Evolutionary conservation across 2,888 invertebrate species (phyloP).

Genomic region (Apoderus coryli): DNA sequence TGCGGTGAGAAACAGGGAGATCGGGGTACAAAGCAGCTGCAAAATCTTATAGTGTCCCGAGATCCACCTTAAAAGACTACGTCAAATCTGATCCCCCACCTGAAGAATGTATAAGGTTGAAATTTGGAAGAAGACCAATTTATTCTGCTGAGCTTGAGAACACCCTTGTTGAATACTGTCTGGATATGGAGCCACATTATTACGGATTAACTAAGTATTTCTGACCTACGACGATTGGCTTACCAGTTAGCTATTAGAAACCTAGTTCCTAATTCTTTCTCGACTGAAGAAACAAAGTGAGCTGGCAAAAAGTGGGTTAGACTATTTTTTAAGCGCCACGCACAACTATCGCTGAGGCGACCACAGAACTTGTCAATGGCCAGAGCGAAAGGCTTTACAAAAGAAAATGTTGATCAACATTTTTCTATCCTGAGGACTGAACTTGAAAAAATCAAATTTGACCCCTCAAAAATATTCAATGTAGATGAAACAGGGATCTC

Average conservation of each 20-base stretch:
- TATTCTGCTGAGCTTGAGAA: constrained; percentile 7
- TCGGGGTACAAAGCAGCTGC: constrained; percentile 9
- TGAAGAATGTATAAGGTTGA: constrained; percentile 7
- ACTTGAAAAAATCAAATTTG: constrained; percentile 1
- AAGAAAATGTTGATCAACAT: constrained; percentile 7
- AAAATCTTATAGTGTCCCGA: constrained; percentile 5
- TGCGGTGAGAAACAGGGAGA: constrained; percentile 8
- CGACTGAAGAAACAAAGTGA: constrained; percentile 5
- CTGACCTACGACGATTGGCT: constrained; percentile 8
- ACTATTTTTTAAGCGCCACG: constrained; percentile 8
- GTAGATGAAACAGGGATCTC: constrained; percentile 6
- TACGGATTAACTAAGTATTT: constrained; percentile 4
- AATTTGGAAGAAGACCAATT: constrained; percentile 3
- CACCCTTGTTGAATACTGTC: constrained; percentile 7
- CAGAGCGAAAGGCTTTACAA: constrained; percentile 6
- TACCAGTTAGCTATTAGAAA: constrained; percentile 9
- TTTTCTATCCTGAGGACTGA: constrained; percentile 4
- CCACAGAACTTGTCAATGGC: constrained; percentile 9
- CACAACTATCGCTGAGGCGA: constrained; percentile 7
- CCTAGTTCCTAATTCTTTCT: constrained; percentile 6
- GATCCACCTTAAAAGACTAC: constrained; percentile 6
- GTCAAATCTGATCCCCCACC: constrained; percentile 4
- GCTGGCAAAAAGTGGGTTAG: constrained; percentile 7
- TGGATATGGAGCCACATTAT: constrained; percentile 8
- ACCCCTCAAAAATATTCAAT: constrained; percentile 6